These are phyloP conservation scores for Megaustenia siamemsis DNA, from an alignment of 2,888 invertebrate genomes.

Conservation along the genomic window DNA sequence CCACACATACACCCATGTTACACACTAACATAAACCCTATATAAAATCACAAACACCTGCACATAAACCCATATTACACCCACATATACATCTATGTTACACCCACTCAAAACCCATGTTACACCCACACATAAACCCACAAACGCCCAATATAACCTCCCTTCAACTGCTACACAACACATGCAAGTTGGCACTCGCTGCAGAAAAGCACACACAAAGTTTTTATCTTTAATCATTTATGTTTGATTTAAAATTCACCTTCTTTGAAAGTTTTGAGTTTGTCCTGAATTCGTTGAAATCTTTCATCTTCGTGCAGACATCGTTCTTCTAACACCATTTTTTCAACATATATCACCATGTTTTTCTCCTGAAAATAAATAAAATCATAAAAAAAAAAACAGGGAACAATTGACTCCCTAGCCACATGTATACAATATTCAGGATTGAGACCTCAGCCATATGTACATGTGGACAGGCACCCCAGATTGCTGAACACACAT, in stretches of 20 bases:
- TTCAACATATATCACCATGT: conserved; percentile 97
- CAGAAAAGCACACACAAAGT: background rate
- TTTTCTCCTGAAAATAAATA: conserved; percentile 88
- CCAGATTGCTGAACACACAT: too few species aligned
- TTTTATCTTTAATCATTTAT: background rate
- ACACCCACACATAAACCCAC: too few species aligned
- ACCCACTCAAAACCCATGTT: background rate
- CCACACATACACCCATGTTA: too few species aligned
- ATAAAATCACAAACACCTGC: too few species aligned
- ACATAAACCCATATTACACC: too few species aligned
- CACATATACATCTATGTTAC: background rate
- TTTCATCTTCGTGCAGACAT: conserved; percentile 86
- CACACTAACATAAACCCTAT: too few species aligned
- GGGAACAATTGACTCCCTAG: too few species aligned
- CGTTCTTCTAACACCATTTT: conserved; percentile 93
- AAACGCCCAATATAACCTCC: background rate
- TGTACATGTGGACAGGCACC: too few species aligned
- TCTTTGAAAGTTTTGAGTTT: conserved; percentile 87
- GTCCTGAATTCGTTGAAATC: conserved; percentile 88
- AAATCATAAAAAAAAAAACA: too few species aligned
- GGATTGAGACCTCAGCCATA: too few species aligned
- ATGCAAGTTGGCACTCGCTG: too few species aligned
- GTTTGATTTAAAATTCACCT: conserved; percentile 61
- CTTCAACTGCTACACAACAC: background rate
- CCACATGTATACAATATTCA: too few species aligned